phyloP scores from a whole-genome alignment of 2,888 invertebrate genomes.

The Andrena bucephala region DNA sequence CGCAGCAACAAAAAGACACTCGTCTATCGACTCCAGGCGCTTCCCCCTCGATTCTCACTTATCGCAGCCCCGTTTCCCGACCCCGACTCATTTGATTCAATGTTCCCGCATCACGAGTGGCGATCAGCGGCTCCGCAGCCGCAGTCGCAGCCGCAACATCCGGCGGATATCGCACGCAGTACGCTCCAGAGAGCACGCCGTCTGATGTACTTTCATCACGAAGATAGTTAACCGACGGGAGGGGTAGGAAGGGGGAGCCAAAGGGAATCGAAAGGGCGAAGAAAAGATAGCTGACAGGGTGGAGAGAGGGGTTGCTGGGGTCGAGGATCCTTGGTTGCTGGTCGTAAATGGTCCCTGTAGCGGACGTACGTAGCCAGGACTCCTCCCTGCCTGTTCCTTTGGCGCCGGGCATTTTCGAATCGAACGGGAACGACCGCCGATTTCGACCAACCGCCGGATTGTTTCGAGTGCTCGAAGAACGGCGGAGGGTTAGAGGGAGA shows the following conservation, averaged over 20 bases:
- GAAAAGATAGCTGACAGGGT: slow-evolving; percentile 9
- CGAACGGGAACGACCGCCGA: slow-evolving; percentile 39
- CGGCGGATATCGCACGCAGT: slow-evolving; percentile 53
- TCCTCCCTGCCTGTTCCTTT: slow-evolving; percentile 12
- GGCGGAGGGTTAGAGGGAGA: not conserved
- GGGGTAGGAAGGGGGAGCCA: slow-evolving; percentile 9
- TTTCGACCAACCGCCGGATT: slow-evolving; percentile 40
- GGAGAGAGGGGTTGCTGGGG: not conserved
- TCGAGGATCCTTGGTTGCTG: slow-evolving; percentile 4
- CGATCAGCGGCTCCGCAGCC: slow-evolving; percentile 31
- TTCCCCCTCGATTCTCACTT: slow-evolving; percentile 27
- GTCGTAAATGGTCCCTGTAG: slow-evolving; percentile 27
- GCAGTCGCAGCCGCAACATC: slow-evolving; percentile 33
- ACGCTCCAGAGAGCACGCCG: slow-evolving; percentile 43
- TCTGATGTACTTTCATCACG: slow-evolving; percentile 61
- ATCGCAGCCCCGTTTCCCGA: slow-evolving; percentile 33
- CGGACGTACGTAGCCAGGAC: slow-evolving; percentile 14
- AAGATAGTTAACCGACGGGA: slow-evolving; percentile 43
- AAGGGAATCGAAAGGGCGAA: slow-evolving; percentile 16
- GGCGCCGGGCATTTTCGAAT: slow-evolving; percentile 37
- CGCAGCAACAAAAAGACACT: slow-evolving; percentile 19
- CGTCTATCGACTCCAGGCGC: not conserved
- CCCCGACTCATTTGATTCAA: slow-evolving; percentile 43
- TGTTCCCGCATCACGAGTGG: slow-evolving; percentile 28
- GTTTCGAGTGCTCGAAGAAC: slow-evolving; percentile 30